phyloP scores from a whole-genome alignment of 2,888 invertebrate genomes.

The Melipona bicolor region DNA sequence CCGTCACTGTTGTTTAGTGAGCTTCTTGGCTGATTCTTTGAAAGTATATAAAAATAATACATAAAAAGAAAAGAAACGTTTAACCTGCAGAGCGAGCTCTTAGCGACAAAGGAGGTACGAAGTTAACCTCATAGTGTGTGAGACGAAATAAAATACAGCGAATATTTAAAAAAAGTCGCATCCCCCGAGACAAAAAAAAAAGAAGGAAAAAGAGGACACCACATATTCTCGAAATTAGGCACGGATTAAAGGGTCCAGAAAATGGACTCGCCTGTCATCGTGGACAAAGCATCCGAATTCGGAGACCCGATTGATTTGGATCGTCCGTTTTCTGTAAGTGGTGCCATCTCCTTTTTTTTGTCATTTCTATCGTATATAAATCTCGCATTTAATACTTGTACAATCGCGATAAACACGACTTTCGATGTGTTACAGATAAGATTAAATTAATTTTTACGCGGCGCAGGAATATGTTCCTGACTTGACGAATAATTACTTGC shows the following conservation, averaged over 20 bases:
- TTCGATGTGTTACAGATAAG: not conserved
- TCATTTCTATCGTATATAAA: not conserved
- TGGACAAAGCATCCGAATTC: slow-evolving; percentile 87
- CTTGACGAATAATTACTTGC: not conserved
- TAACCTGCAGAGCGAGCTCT: slow-evolving; percentile 35
- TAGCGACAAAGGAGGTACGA: slow-evolving; percentile 23
- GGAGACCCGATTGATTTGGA: slow-evolving; percentile 84
- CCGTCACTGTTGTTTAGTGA: slow-evolving; percentile 42
- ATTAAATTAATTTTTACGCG: not conserved
- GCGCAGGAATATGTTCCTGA: not conserved
- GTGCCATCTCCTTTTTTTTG: slow-evolving; percentile 57
- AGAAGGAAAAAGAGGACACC: slow-evolving; percentile 21
- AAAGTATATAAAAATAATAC: slow-evolving; percentile 11
- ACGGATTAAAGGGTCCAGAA: slow-evolving; percentile 69
- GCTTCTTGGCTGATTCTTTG: slow-evolving; percentile 42
- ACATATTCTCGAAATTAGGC: slow-evolving; percentile 64
- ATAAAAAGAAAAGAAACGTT: slow-evolving; percentile 23
- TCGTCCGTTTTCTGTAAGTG: slow-evolving; percentile 85
- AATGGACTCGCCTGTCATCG: slow-evolving; percentile 88
- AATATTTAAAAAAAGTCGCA: not conserved
- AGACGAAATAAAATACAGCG: slow-evolving; percentile 3
- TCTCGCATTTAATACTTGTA: not conserved
- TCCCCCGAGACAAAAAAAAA: slow-evolving; percentile 25
- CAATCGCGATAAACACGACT: not conserved
- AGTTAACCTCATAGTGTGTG: slow-evolving; percentile 44